A percentile compares a stretch with the other conserved stretches of the same genome.
phyloP scores from a whole-genome alignment of 2,113 vertebrate species.

The Mobula hypostoma region DNA sequence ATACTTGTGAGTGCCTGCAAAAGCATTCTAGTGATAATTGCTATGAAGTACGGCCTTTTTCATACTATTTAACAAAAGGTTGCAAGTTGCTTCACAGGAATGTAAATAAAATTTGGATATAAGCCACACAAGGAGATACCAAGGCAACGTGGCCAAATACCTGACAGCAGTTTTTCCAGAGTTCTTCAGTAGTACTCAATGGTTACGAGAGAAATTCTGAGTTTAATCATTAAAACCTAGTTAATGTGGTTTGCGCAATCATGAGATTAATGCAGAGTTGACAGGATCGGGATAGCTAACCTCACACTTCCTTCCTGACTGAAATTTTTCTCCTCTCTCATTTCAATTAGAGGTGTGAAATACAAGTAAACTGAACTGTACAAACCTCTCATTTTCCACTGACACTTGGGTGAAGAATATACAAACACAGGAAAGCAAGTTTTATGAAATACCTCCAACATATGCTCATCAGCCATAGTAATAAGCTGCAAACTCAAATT shows the following conservation, averaged over 20 bases:
- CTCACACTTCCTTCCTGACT: not conserved
- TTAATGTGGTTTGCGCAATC: not conserved
- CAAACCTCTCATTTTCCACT: not conserved
- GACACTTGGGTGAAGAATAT: not conserved
- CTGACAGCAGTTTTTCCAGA: not conserved
- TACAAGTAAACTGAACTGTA: not conserved
- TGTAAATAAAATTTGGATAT: too few relatives aligned
- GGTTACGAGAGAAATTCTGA: not conserved
- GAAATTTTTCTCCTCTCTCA: not conserved
- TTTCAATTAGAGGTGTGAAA: not conserved
- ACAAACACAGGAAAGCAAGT: not conserved
- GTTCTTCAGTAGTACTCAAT: not conserved
- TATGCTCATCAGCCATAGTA: not conserved
- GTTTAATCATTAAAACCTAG: not conserved
- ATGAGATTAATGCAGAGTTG: not conserved
- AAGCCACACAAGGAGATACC: not conserved
- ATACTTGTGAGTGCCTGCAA: too few relatives aligned
- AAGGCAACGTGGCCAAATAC: not conserved
- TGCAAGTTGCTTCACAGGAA: not conserved
- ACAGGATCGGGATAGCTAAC: not conserved
- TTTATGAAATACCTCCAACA: not conserved
- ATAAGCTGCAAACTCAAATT: not conserved
- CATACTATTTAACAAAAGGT: not conserved
- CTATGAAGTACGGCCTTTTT: too few relatives aligned
- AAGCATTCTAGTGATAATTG: too few relatives aligned